Evolutionary conservation across 2,113 vertebrate species (phyloP).

Genomic region (Perca schrenkii): DNA sequence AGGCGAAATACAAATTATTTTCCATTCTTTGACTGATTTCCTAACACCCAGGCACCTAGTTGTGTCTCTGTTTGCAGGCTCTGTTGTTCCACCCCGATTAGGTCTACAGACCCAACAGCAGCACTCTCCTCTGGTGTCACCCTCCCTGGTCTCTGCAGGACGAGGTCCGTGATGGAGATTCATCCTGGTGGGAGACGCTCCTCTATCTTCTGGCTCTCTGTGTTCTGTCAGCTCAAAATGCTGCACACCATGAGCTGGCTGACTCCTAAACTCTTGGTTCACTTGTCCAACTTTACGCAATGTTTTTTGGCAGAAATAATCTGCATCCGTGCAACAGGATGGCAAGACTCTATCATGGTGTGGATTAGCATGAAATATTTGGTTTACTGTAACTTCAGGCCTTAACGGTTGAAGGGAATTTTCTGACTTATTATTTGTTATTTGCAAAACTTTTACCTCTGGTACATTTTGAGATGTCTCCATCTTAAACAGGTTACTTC

Average conservation of each 20-base stretch:
- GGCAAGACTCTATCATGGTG: background rate
- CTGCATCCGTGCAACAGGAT: background rate
- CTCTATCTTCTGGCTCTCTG: background rate
- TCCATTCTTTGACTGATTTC: background rate
- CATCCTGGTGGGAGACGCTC: background rate
- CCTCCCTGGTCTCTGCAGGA: background rate
- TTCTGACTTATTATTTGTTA: background rate
- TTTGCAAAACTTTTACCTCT: background rate
- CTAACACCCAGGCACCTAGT: conserved; percentile 31
- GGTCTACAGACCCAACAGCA: conserved; percentile 15
- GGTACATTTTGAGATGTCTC: conserved; percentile 33
- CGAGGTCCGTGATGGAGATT: background rate
- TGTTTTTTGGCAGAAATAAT: conserved; percentile 2
- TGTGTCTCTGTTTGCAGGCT: conserved; percentile 32
- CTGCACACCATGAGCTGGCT: background rate
- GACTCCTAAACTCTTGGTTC: background rate
- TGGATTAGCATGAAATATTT: background rate
- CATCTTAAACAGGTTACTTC: conserved; percentile 26
- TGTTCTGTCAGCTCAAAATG: conserved; percentile 1
- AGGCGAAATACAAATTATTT: background rate
- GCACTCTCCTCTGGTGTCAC: background rate
- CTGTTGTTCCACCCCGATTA: background rate
- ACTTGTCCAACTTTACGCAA: background rate
- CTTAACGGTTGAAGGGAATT: background rate
- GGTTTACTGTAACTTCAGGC: conserved; percentile 20